Conservation (phyloP, 2,888 invertebrate genomes). For the Automeris io region DNA sequence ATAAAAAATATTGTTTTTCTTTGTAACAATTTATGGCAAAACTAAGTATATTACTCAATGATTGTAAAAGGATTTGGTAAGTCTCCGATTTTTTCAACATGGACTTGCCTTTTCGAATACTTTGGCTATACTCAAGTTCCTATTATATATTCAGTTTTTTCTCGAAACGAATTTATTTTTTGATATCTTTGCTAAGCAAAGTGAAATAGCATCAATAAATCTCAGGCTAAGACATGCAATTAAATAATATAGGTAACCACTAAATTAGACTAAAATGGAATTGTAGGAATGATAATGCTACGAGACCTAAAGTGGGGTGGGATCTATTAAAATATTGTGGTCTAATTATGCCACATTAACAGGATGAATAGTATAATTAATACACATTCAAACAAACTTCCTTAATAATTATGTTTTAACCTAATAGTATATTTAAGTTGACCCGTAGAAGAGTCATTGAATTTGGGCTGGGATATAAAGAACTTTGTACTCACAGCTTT, state of each 20-base stretch:
- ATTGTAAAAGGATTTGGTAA: no score
- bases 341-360: conserved; percentile 15
- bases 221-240: conserved; percentile 28
- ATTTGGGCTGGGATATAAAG: conserved; percentile 56
- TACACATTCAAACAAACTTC: conserved; percentile 30
- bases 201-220: no score
- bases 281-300: conserved; percentile 49
- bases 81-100: no score
- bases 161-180: no score
- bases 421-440: conserved; percentile 66
- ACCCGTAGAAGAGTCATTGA: conserved; percentile 37
- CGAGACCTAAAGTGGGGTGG: conserved; percentile 43
- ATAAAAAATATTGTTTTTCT: no score
- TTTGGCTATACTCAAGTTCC: no score
- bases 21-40: no score
- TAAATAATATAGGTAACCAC: conserved; percentile 57
- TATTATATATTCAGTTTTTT: no score
- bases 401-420: conserved; percentile 54
- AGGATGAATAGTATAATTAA: no score
- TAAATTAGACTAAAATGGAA: conserved; percentile 41
- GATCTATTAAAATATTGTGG: conserved; percentile 21
- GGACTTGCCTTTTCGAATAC: no score
- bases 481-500: conserved; percentile 58
- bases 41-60: no score
- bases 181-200: no score